Conservation (phyloP, 2,888 invertebrate species). For the Ichneumon xanthorius region DNA sequence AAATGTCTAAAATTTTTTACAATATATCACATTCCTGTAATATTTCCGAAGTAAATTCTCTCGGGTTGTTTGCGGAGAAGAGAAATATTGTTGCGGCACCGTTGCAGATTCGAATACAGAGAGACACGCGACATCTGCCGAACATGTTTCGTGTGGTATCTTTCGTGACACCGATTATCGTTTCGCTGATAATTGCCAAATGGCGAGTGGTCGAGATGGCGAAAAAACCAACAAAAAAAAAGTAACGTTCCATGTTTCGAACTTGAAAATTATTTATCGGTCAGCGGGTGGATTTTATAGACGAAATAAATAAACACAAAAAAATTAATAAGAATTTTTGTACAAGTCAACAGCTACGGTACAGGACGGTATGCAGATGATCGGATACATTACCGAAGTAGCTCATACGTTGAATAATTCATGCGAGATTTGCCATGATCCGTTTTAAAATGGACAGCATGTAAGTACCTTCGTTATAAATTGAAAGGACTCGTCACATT, state of each 20-base stretch:
- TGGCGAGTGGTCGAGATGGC: slow-evolving; percentile 7
- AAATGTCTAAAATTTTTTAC: neutral
- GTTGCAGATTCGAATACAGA: slow-evolving; percentile 30
- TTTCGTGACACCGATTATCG: slow-evolving; percentile 58
- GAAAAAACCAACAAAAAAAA: neutral
- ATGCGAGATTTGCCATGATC: slow-evolving; percentile 54
- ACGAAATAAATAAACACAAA: neutral
- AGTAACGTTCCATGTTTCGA: neutral
- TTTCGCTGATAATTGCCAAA: slow-evolving; percentile 52
- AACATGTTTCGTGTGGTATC: slow-evolving; percentile 25
- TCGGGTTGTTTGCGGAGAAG: neutral
- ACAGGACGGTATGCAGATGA: slow-evolving; percentile 53
- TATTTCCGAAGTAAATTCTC: slow-evolving; percentile 1
- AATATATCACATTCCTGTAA: neutral
- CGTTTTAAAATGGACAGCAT: slow-evolving; percentile 14
- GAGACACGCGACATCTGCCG: slow-evolving; percentile 18
- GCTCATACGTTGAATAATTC: slow-evolving; percentile 56
- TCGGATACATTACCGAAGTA: slow-evolving; percentile 42
- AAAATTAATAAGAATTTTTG: slow-evolving; percentile 36
- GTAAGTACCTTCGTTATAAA: slow-evolving; percentile 14
- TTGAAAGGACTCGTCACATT: neutral
- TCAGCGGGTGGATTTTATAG: neutral
- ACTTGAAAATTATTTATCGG: neutral
- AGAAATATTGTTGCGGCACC: slow-evolving; percentile 24
- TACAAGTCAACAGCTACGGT: slow-evolving; percentile 21